These are phyloP conservation scores for Halyomorpha halys DNA, from an alignment of 1,140 invertebrate genomes.

Conservation along the genomic window DNA sequence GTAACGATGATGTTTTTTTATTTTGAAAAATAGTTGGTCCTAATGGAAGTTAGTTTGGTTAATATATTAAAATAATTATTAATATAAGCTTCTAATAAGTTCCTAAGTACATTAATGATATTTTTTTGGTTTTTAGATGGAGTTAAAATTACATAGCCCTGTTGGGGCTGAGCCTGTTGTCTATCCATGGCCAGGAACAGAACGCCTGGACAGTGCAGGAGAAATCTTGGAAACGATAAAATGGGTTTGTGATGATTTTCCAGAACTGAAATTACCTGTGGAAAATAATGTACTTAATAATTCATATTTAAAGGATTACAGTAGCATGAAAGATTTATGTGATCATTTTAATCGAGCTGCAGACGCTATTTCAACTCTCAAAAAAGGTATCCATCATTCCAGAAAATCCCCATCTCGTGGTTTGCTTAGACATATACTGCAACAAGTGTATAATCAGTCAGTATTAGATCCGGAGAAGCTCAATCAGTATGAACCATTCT, in stretches of 20 bases:
- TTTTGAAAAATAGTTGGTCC: too few species aligned
- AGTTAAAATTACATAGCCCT: constrained; percentile 21
- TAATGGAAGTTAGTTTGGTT: too few species aligned
- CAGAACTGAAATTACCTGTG: constrained; percentile 16
- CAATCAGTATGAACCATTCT: constrained; percentile 97
- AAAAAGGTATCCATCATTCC: constrained; percentile 5
- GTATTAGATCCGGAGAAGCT: constrained; percentile 92
- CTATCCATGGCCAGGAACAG: constrained; percentile 13
- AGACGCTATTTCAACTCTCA: constrained; percentile 60
- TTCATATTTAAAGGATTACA: constrained; percentile 52
- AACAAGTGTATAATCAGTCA: constrained; percentile 94
- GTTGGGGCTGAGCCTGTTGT: constrained; percentile 18
- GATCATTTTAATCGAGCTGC: constrained; percentile 92
- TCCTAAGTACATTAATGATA: neutral
- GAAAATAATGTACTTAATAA: constrained; percentile 22
- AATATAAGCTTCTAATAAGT: too few species aligned
- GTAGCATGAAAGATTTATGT: constrained; percentile 89
- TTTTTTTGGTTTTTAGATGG: constrained; percentile 16
- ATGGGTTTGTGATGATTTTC: constrained; percentile 11
- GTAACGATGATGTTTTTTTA: too few species aligned
- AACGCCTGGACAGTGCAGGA: constrained; percentile 1
- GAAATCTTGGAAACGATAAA: constrained; percentile 16
- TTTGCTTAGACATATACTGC: constrained; percentile 84
- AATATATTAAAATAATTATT: too few species aligned
- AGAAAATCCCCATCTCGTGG: constrained; percentile 51